Base-by-base conservation (phyloP, 2,888 invertebrate genomes). In the Scaptomyza flava region DNA sequence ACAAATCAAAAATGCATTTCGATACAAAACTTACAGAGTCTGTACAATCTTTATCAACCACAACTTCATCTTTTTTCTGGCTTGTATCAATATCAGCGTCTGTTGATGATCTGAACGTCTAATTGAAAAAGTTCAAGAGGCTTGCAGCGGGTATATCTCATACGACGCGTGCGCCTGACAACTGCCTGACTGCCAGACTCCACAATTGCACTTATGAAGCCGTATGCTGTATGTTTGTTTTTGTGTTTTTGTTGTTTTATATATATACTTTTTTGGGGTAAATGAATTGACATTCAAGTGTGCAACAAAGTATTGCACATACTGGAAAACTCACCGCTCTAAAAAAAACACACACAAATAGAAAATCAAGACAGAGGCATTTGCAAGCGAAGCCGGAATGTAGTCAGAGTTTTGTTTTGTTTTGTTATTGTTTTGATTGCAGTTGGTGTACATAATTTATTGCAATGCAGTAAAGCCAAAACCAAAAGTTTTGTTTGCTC, bases 361-460 rank as follows among this genome's bases (percentile, higher is more conserved):
- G 50, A 52, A 48, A 33, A 63, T 42, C 51, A 43, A 51, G 54
- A 48, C 50, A 61, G 43, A 58, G n/a, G 23, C 56, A 45, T 20
- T 34, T 27, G 36, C 47, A 66, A 51, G 41, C 50, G 60, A 38
- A 42, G 47, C 62, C 42, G 53, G 63, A 70, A 67, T 77, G 64
- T 67, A 68, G 68, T 68, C 67, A 23, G 72, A 68, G 59, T 62
- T 71, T 50, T 46, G 52, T 61, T 12, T n/a, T 52, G 56, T 61
- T 4, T n/a, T 5, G 36, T 72, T 66, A 62, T 79, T 79, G 68
- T 68, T 76, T 77, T 81, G 79, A 81, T 83, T 86, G 81, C 81
- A 83, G 86, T 82, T 86, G 71, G 63, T 46, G 68, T 69, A 79
- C 79, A 75, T 83, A 82, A 79, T 79, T 86, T 86, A 82, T 86